These are phyloP conservation scores for Cerastis rubricosa DNA, from an alignment of 2,888 invertebrate species.

Conservation along the genomic window DNA sequence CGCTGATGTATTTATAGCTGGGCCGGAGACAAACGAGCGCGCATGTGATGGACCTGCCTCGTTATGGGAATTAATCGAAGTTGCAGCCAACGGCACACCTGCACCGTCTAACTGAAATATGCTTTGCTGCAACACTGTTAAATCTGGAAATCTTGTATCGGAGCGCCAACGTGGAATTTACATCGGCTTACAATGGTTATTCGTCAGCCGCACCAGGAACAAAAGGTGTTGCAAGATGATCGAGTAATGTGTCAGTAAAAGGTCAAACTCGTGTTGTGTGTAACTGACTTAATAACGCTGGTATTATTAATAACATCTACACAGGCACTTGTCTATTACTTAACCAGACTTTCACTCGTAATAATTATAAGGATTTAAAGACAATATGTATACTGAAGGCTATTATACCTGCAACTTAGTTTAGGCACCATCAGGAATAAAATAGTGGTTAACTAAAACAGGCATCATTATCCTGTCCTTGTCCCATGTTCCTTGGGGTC, in stretches of 20 bases:
- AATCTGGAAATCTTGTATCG: slow-evolving; percentile 66
- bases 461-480: too few relatives aligned
- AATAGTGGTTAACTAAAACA: not conserved
- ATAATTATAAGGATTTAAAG: not conserved
- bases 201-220: slow-evolving; percentile 44
- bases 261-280: slow-evolving; percentile 57
- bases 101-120: slow-evolving; percentile 87
- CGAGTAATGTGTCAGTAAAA: slow-evolving; percentile 51
- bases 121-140: slow-evolving; percentile 71
- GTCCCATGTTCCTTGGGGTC: too few relatives aligned
- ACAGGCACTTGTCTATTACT: not conserved
- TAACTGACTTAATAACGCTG: slow-evolving; percentile 40
- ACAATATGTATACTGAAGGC: not conserved
- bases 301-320: slow-evolving; percentile 41
- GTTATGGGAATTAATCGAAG: slow-evolving; percentile 91
- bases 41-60: slow-evolving; percentile 90
- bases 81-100: slow-evolving; percentile 87
- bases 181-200: slow-evolving; percentile 43
- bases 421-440: not conserved
- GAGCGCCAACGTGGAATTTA: slow-evolving; percentile 41
- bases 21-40: slow-evolving; percentile 89
- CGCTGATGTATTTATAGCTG: slow-evolving; percentile 90
- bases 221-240: slow-evolving; percentile 55
- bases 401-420: not conserved
- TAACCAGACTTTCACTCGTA: slow-evolving; percentile 5